Evolutionary conservation across 2,113 vertebrate genomes (phyloP), one percentile per base, ranked within the genome.

Genomic region (Pholis gunnellus): DNA sequence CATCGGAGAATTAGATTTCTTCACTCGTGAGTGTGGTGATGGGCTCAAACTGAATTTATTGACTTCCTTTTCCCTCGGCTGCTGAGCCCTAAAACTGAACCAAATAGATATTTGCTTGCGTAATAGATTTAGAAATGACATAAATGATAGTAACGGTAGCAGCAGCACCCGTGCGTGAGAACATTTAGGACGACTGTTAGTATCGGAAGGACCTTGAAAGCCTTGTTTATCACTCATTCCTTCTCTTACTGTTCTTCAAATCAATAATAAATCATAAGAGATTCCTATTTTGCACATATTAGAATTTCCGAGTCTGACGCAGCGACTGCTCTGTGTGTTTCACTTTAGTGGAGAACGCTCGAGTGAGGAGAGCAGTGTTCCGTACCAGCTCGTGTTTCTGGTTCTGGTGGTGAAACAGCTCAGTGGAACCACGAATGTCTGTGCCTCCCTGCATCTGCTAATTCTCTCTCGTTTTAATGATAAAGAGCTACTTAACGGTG

Each of bases 121-220:
- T 75, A 20, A 5, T 79, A 88, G 77, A 61, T 79, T 79, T 85
- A 84, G 60, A 79, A 61, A 48, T 60, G 57, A 73, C 50, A 40
- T 40, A 46, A 67, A 73, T 50, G 57, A n/a, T 61, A 69, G 40
- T 29, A 52, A 78, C 14, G 83, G 87, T 88, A 88, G 84, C 72
- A 78, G 71, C 86, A 84, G 61, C 83, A 82, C 81, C 85, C 65
- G 68, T 66, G 31, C n/a, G n/a, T 52, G 72, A 85, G 78, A 87
- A 78, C 69, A 80, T 82, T 68, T 48, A 76, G 77, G 25, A 87
- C 0, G 72, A 85, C 77, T 71, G 84, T 83, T 85, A 64, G 69
- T 54, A n/a, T 76, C 61, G 80, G 60, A 77, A 74, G 54, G 69
- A 56, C 60, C 34, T 78, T 7, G 52, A 65, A 84, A 77, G 68